phyloP scores from a whole-genome alignment of 1,140 invertebrate species.

The Ganaspis sp. region DNA sequence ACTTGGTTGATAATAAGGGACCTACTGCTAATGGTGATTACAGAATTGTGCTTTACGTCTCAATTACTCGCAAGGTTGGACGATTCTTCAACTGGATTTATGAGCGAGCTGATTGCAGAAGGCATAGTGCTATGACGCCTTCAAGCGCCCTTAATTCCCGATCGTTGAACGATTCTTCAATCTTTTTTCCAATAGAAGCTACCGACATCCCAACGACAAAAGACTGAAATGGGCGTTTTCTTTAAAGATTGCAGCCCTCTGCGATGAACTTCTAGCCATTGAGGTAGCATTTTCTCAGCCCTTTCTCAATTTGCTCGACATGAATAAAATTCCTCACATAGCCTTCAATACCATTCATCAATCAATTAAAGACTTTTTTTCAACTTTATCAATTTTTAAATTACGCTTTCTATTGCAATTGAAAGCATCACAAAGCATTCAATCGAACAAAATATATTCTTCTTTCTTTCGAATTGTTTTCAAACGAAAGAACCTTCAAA shows the following conservation, averaged over 20 bases:
- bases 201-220: slow-evolving; percentile 11
- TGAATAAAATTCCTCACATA: not conserved
- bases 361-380: too few relatives aligned
- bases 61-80: not conserved
- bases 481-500: too few relatives aligned
- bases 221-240: slow-evolving; percentile 29
- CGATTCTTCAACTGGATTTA: slow-evolving; percentile 17
- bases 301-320: not conserved
- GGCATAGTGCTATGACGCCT: slow-evolving; percentile 5
- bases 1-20: slow-evolving; percentile 2
- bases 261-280: not conserved
- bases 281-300: slow-evolving; percentile 5
- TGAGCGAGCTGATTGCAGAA: slow-evolving; percentile 24
- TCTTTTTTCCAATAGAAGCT: slow-evolving; percentile 17
- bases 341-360: not conserved
- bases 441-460: too few relatives aligned
- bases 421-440: too few relatives aligned
- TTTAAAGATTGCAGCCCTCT: slow-evolving; percentile 6
- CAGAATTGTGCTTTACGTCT: slow-evolving; percentile 1
- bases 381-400: too few relatives aligned
- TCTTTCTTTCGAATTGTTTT: too few relatives aligned
- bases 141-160: slow-evolving; percentile 18
- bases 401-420: too few relatives aligned
- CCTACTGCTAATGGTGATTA: slow-evolving; percentile 1
- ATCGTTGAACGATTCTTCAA: slow-evolving; percentile 28